These are phyloP conservation scores for Dallia pectoralis DNA, from an alignment of 2,797 vertebrate species.

Conservation along the genomic window DNA sequence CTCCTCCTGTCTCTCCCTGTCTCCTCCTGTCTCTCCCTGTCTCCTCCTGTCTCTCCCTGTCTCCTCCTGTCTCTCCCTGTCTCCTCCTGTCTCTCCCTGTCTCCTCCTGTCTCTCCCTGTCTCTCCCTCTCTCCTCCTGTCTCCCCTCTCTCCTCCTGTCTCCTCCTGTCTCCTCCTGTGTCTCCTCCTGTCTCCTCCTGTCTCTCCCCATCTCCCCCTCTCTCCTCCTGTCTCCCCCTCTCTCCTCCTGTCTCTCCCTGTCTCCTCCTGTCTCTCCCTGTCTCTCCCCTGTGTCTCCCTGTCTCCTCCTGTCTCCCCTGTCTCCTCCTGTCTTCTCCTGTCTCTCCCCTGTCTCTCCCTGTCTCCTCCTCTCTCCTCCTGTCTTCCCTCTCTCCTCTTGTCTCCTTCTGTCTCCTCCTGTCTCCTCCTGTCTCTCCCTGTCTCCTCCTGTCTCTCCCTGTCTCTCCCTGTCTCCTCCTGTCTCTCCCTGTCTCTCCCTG, in stretches of 20 bases:
- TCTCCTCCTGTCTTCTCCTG: not conserved
- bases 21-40: not conserved
- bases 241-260: not conserved
- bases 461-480: no score
- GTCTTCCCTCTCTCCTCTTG: no score
- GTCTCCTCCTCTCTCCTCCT: not conserved
- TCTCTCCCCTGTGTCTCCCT: no score
- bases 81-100: not conserved
- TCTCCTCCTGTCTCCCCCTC: not conserved
- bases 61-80: not conserved
- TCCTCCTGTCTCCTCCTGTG: not conserved
- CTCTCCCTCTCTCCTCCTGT: no score
- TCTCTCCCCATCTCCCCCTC: not conserved
- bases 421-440: no score
- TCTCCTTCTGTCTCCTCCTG: not conserved
- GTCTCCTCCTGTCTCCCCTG: not conserved
- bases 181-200: not conserved
- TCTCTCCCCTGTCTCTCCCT: not conserved
- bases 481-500: no score
- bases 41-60: no score
- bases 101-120: not conserved
- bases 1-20: not conserved
- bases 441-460: not conserved
- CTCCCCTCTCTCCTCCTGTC: not conserved
- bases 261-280: not conserved